Percentiles rank a stretch among this genome's conserved stretches.
Evolutionary conservation across 2,113 vertebrate species (phyloP).

Genomic region (Phrynocephalus versicolor): DNA sequence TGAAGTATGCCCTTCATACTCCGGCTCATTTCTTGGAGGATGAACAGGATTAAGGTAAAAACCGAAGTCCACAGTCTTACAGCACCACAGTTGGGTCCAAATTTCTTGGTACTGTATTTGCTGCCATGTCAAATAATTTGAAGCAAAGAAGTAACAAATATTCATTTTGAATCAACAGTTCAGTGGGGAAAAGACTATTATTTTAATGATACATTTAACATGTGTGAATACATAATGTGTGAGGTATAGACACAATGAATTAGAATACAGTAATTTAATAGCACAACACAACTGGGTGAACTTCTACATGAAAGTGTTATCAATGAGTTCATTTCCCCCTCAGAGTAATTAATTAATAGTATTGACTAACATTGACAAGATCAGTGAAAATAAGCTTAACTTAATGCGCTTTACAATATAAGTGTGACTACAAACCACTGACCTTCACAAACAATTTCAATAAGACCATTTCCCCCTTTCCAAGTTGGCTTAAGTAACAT

Average conservation of each 20-base stretch:
- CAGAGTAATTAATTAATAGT: background rate
- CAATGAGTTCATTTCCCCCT: background rate
- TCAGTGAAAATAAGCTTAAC: slow-evolving; percentile 50
- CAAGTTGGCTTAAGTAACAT: slow-evolving; percentile 48
- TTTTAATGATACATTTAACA: background rate
- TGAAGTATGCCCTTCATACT: too few species aligned
- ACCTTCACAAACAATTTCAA: slow-evolving; percentile 60
- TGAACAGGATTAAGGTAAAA: too few species aligned
- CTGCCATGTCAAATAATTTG: background rate
- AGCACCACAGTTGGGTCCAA: too few species aligned
- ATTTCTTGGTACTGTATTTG: background rate
- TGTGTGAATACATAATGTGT: background rate
- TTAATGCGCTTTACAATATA: slow-evolving; percentile 49
- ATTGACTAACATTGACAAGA: slow-evolving; percentile 43
- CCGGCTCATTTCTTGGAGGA: too few species aligned
- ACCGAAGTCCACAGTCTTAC: too few species aligned
- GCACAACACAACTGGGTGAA: background rate
- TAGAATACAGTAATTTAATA: background rate
- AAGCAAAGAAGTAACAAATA: too few species aligned
- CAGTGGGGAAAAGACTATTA: background rate
- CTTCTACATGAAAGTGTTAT: background rate
- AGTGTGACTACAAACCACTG: slow-evolving; percentile 52
- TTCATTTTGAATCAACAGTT: too few species aligned
- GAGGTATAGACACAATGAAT: background rate
- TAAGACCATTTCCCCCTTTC: slow-evolving; percentile 49